Conservation (phyloP, 2,113 vertebrate genomes). For the Channa maculata region DNA sequence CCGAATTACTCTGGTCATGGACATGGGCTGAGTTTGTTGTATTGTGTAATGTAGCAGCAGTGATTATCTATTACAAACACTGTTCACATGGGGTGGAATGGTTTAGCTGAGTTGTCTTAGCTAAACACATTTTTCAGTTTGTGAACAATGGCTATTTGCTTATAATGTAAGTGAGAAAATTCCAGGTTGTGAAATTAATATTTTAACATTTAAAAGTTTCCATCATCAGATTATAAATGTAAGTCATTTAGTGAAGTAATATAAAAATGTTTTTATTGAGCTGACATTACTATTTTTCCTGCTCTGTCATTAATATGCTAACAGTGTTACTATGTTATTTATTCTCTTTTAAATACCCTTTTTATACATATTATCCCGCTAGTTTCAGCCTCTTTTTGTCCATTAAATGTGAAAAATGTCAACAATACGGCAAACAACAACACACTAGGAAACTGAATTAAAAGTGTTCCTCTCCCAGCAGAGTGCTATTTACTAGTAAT, state of each 20-base stretch:
- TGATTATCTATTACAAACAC: conserved; percentile 49
- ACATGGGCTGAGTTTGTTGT: conserved; percentile 32
- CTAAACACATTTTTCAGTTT: conserved; percentile 38
- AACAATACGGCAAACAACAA: conserved; percentile 48
- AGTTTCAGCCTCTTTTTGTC: conserved; percentile 31
- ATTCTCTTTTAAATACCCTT: conserved; percentile 25
- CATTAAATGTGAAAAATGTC: conserved; percentile 25
- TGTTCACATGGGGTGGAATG: conserved; percentile 48
- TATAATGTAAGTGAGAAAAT: conserved; percentile 3
- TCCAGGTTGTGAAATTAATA: conserved; percentile 19
- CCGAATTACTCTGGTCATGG: conserved; percentile 57
- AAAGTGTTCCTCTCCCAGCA: conserved; percentile 58
- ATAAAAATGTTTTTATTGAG: not conserved
- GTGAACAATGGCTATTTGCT: no score
- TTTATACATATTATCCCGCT: conserved; percentile 40
- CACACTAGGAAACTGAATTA: conserved; percentile 43
- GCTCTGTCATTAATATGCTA: not conserved
- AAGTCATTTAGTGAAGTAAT: not conserved
- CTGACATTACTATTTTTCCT: not conserved
- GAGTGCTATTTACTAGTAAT: conserved; percentile 60
- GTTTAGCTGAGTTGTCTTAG: conserved; percentile 26
- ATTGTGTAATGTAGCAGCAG: conserved; percentile 53
- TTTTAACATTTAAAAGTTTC: no score
- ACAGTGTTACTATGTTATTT: not conserved
- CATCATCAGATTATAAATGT: not conserved